Conservation (phyloP, 2,888 invertebrate species). For the Dryobotodes eremita region DNA sequence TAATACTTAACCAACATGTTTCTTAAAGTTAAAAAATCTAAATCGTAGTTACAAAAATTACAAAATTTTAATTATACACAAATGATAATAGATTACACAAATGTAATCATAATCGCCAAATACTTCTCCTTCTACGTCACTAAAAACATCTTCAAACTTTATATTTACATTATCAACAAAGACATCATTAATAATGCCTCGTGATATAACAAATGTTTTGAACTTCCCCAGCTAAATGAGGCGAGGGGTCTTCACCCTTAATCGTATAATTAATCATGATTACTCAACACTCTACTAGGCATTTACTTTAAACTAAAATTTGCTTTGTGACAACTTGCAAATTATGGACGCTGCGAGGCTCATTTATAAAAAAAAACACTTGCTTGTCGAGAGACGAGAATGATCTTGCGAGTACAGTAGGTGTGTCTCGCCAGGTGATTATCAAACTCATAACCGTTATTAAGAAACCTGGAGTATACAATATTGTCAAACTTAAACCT, state of each 20-base stretch:
- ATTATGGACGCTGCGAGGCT: conserved; percentile 35
- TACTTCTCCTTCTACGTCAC: neutral
- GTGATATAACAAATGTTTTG: conserved; percentile 63
- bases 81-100: neutral
- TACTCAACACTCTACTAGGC: conserved; percentile 51
- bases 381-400: too few species aligned
- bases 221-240: conserved; percentile 52
- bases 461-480: neutral
- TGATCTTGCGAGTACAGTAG: neutral
- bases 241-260: conserved; percentile 30
- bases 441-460: neutral
- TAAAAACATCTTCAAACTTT: conserved; percentile 30
- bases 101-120: neutral
- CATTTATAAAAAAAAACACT: neutral
- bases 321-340: conserved; percentile 56
- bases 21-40: too few species aligned
- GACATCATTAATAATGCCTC: conserved; percentile 59
- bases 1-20: too few species aligned
- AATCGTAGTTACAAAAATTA: too few species aligned
- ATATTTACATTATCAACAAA: conserved; percentile 37
- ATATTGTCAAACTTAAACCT: neutral
- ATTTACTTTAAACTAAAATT: conserved; percentile 56
- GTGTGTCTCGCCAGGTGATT: neutral
- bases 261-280: conserved; percentile 65
- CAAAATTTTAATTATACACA: too few species aligned